Evolutionary conservation across 1,140 invertebrate genomes (phyloP).

Genomic region (Drosophila nigrodunni): DNA sequence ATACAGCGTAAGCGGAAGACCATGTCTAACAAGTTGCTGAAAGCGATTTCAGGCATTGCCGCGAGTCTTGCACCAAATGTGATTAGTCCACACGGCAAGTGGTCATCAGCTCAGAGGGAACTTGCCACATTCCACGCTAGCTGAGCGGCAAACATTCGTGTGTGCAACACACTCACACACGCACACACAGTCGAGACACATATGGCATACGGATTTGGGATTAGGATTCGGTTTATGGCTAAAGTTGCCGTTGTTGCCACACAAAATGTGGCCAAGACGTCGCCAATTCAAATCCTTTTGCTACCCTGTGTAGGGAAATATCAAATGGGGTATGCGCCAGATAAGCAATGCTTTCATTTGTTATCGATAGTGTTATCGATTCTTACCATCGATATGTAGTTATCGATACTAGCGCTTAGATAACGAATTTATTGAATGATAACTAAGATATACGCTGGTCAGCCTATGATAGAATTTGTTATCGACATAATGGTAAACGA

Average conservation of each 20-base stretch:
- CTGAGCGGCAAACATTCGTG: slow-evolving; percentile 22
- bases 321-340: neutral
- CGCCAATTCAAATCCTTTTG: slow-evolving; percentile 62
- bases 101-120: slow-evolving; percentile 23
- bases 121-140: slow-evolving; percentile 10
- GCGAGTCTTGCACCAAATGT: slow-evolving; percentile 38
- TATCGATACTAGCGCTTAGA: too few species aligned
- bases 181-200: slow-evolving; percentile 15
- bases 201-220: slow-evolving; percentile 23
- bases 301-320: slow-evolving; percentile 12
- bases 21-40: slow-evolving; percentile 79
- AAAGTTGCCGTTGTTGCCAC: slow-evolving; percentile 6
- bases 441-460: too few species aligned
- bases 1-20: slow-evolving; percentile 75
- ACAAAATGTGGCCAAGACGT: slow-evolving; percentile 55
- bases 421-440: too few species aligned
- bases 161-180: slow-evolving; percentile 4
- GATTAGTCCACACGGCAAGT: slow-evolving; percentile 50
- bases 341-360: too few species aligned
- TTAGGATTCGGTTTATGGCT: slow-evolving; percentile 28
- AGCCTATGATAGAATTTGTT: neutral
- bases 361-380: neutral
- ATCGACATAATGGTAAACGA: neutral
- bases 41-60: slow-evolving; percentile 46
- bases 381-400: neutral